phyloP scores from a whole-genome alignment of 2,888 invertebrate genomes.

The Cerastis rubricosa region DNA sequence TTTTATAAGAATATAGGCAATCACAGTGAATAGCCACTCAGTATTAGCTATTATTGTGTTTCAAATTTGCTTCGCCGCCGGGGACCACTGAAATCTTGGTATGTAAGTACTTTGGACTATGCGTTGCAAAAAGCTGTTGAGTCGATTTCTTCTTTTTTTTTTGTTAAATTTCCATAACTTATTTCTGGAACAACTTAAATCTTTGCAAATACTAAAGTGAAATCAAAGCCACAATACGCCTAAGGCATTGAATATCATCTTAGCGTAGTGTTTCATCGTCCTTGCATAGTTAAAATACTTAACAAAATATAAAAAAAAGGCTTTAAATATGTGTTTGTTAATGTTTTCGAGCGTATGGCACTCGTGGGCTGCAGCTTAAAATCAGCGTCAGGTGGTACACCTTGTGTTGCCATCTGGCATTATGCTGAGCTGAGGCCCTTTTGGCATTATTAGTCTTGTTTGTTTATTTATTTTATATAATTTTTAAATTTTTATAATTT shows the following conservation, averaged over 20 bases:
- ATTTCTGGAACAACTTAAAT: background rate
- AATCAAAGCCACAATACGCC: background rate
- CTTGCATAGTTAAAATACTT: background rate
- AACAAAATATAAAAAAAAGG: too few relatives aligned
- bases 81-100: conserved; percentile 31
- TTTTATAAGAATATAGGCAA: conserved; percentile 13
- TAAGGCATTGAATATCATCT: background rate
- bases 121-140: conserved; percentile 28
- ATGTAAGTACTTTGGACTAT: conserved; percentile 11
- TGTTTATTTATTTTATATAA: too few relatives aligned
- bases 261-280: background rate
- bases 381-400: too few relatives aligned
- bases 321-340: too few relatives aligned
- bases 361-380: too few relatives aligned
- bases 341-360: too few relatives aligned
- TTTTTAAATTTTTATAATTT: too few relatives aligned
- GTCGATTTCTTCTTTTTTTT: conserved; percentile 2
- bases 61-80: conserved; percentile 21
- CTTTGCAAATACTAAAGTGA: background rate
- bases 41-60: conserved; percentile 32
- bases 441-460: too few relatives aligned
- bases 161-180: background rate
- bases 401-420: too few relatives aligned
- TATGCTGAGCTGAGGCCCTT: too few relatives aligned
- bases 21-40: conserved; percentile 17